phyloP scores from a whole-genome alignment of 2,113 vertebrate species.

The Petroica traversi region DNA sequence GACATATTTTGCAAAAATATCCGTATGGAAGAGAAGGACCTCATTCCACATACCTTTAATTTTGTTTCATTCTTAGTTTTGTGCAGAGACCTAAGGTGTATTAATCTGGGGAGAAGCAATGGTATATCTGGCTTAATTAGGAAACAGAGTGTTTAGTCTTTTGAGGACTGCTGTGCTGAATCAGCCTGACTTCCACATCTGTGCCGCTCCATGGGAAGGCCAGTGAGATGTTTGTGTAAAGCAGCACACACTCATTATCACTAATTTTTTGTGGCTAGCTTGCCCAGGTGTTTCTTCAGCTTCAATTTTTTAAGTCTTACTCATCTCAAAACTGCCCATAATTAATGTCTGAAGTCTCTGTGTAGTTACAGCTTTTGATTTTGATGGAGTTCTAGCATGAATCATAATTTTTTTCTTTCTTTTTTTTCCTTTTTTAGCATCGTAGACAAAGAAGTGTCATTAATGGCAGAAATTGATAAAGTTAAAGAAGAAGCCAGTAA shows the following conservation, averaged over 20 bases:
- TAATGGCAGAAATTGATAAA: slow-evolving; percentile 84
- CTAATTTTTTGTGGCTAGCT: not conserved
- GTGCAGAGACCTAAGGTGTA: not conserved
- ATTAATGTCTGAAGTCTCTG: not conserved
- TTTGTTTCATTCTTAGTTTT: not conserved
- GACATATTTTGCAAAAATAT: not conserved
- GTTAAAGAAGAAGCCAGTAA: slow-evolving; percentile 86
- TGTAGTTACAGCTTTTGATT: not conserved
- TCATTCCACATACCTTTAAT: not conserved
- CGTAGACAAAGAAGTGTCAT: slow-evolving; percentile 80
- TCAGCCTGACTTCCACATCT: not conserved
- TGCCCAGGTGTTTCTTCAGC: not conserved
- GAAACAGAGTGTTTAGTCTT: not conserved
- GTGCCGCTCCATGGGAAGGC: not conserved
- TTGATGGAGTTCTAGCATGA: not conserved
- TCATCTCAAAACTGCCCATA: not conserved
- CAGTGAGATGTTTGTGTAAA: not conserved
- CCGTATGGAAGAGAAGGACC: not conserved
- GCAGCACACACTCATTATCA: not conserved
- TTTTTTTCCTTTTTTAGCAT: slow-evolving; percentile 68
- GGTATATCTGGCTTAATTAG: not conserved
- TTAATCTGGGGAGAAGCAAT: not conserved
- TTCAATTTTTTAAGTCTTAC: not conserved
- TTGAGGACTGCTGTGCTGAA: not conserved
- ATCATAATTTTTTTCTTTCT: not conserved